Evolutionary conservation across 2,797 vertebrate species (phyloP), one percentile per base, ranked within the genome.

Genomic region (Neosilurus mollespiculum): DNA sequence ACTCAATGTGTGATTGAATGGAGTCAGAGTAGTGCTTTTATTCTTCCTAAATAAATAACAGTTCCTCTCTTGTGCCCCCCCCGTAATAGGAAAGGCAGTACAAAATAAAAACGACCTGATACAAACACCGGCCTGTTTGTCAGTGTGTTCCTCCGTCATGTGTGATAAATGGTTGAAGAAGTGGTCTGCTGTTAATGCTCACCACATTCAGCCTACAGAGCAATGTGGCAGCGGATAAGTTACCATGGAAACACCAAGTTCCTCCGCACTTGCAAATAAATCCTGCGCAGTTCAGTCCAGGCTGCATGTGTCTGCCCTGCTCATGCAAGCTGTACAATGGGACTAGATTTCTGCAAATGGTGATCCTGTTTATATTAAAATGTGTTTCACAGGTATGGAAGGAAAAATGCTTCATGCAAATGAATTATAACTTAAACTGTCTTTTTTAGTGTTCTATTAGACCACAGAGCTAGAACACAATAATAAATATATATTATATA

Each of bases 201-300:
- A 84, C 81, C 86, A 81, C 61, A 22, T 43, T 78, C 81, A 83
- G 58, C 56, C 82, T 87, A 85, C 80, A 72, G 77, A 91, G 89
- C 93, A 93, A 94, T 94, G 93, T 94, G 92, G 93, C 91, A 88
- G 89, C 91, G 91, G 93, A 92, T 93, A 78, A 80, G 91, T 94
- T 93, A 86, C 91, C 87, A 90, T 89, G 91, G 91, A 87, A 93
- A 93, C 91, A 85, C 81, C 85, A 88, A 88, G 85, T 91, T 90
- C 89, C 91, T 90, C 88, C 85, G 84, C 83, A 92, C 81, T 89
- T 88, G 80, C 92, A 92, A 93, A 91, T 92, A 93, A 93, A 91
- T 91, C 84, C 85, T 87, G 78, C 67, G 70, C 76, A 76, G 86
- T 61, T 87, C 82, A 84, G 82, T 73, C 34, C 62, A 84, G 77